Evolutionary conservation across 2,113 vertebrate species (phyloP), one percentile per base, ranked within the genome.

Genomic region (Xenotilapia caudafasciata): DNA sequence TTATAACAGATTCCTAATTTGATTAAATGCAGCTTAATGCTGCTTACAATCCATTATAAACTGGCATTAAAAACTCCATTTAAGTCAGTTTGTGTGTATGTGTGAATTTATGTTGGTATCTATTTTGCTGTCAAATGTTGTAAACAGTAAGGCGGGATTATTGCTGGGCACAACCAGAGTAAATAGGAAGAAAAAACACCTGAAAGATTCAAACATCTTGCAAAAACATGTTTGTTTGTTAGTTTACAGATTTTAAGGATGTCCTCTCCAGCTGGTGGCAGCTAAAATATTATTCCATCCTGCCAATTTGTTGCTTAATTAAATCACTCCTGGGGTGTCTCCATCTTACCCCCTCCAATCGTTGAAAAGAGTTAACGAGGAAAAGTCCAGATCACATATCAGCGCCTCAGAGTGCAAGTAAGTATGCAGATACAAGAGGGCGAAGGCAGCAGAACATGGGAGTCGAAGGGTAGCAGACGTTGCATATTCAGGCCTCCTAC

Each of bases 401-500:
- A 73, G 58, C 47, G 33, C 86, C 77, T 68, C 87, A 85, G 83
- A 89, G 54, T 65, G 42, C 81, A 77, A 83, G 11, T 62, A 21
- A 31, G 54, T 89, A 49, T 70, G 68, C 70, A 70, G 26, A 62
- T 49, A 80, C 23, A 86, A 31, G 54, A 87, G 83, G 81, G 86
- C 17, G 9, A 87, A 90, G 83, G 90, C 84, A 87, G 82, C 75
- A 17, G 88, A 87, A 82, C 85, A 92, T 3, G 9, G 60, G 81
- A 94, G 89, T 91, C 83, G 56, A 81, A 87, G 88, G 42, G 83
- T 92, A 92, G 93, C 92, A 92, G 90, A 94, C 21, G 83, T 35
- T 91, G 90, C 93, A 96, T 89, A 94, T 94, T 95, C 93, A 93
- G 89, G 86, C 93, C 93, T 94, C 94, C 94, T 92, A 95, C 95